Evolutionary conservation across 2,113 vertebrate genomes (phyloP), one percentile per base, ranked within the genome.

Genomic region (Apteryx owenii): DNA sequence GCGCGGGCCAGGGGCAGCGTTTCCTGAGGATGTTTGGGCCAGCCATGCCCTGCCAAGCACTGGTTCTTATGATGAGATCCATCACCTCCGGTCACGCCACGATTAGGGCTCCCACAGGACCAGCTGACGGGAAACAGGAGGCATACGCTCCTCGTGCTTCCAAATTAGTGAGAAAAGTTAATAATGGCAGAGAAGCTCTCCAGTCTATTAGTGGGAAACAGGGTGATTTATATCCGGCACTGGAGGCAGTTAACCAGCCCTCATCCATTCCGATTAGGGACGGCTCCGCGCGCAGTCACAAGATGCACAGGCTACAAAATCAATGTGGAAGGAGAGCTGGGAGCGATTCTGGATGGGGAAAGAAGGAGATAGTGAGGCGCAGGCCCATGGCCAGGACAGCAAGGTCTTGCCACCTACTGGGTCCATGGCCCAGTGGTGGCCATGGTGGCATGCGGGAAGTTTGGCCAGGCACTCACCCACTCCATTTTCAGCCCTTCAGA

Each of bases 321-420:
- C 22, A 48, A 13, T 7, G 11, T 5, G 31, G 54, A n/a, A 1
- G 22, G 58, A 29, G 42, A 72, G 77, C 51, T 7, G 4, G 12
- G 26, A 5, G 18, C 46, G 13, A 10, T 20, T 8, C 50, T 4
- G 6, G 5, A 54, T 28, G 9, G 21, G 20, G 29, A 18, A 51
- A 29, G 22, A 48, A 21, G 33, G 25, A 0, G 0, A 26, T 1
- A 23, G 46, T 61, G 68, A 62, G 25, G 33, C 1, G 0, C 0
- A 3, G 53, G 48, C 12, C 38, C 5, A 8, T 0, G 0, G 64
- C 71, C 1, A 0, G 28, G 36, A 71, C 17, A 31, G 28, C 56
- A 10, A 58, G 56, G 16, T 18, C 40, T 70, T 36, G 40, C 29
- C 31, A 5, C 10, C n/a, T 4, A 0, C 4, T 1, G 64, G 64